Conservation (phyloP, 1,140 invertebrate species). For the Wiebesia pumilae region DNA sequence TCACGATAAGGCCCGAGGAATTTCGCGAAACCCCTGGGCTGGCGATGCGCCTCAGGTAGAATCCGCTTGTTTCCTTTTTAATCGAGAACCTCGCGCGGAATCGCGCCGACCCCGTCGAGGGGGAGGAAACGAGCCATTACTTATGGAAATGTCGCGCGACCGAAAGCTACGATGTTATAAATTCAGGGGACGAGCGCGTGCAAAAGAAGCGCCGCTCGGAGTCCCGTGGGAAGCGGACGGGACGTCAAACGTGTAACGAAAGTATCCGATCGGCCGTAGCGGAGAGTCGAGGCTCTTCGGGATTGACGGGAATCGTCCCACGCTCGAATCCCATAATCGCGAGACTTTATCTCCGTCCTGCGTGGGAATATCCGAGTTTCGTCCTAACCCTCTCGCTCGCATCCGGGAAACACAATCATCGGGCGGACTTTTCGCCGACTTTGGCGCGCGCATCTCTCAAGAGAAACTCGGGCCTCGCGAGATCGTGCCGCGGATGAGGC, state of each 20-base stretch:
- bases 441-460: not conserved
- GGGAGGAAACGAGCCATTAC: not conserved
- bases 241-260: slow-evolving; percentile 45
- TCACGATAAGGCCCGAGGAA: slow-evolving; percentile 63
- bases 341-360: slow-evolving; percentile 40
- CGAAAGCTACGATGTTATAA: not conserved
- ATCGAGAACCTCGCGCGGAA: not conserved
- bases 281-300: slow-evolving; percentile 11
- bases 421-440: slow-evolving; percentile 13
- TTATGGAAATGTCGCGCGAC: not conserved
- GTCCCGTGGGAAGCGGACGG: slow-evolving; percentile 63
- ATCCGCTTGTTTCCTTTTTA: not conserved
- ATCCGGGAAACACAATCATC: slow-evolving; percentile 11
- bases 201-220: slow-evolving; percentile 34
- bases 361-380: slow-evolving; percentile 36
- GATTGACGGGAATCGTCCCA: slow-evolving; percentile 42
- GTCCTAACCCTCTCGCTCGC: slow-evolving; percentile 13
- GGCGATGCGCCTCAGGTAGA: not conserved
- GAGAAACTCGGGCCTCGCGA: not conserved
- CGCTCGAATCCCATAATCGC: slow-evolving; percentile 38
- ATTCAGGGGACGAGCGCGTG: not conserved
- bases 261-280: not conserved
- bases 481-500: not conserved
- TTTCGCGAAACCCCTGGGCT: slow-evolving; percentile 6
- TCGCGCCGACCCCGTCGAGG: not conserved